phyloP scores from a whole-genome alignment of 64 coral and sea anemone genomes.

The Trachythela sp. region DNA sequence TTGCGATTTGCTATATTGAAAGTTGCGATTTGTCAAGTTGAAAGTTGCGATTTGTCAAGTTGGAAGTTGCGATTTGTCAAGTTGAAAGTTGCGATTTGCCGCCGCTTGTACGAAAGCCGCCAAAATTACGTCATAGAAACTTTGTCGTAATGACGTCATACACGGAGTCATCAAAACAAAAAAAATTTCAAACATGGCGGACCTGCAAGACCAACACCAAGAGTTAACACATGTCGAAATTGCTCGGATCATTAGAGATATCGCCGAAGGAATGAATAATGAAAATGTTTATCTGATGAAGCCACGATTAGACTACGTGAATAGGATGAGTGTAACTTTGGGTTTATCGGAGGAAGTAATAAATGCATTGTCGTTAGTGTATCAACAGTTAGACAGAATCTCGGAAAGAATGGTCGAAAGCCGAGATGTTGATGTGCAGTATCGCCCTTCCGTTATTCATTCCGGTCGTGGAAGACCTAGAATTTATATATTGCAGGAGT shows the following conservation, averaged over 20 bases:
- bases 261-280: background rate
- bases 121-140: background rate
- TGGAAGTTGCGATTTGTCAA: background rate
- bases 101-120: background rate
- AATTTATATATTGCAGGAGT: too few relatives aligned
- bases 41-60: background rate
- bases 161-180: background rate
- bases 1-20: too few relatives aligned
- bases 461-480: too few relatives aligned
- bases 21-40: background rate
- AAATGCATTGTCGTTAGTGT: background rate
- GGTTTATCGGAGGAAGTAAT: background rate
- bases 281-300: background rate
- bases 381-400: background rate
- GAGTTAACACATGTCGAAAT: background rate
- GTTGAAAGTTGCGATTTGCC: background rate
- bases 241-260: background rate
- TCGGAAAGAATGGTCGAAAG: too few relatives aligned
- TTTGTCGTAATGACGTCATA: background rate
- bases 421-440: too few relatives aligned
- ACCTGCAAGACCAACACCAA: background rate
- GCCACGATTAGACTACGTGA: background rate
- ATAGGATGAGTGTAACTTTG: background rate
- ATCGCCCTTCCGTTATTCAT: too few relatives aligned
- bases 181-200: background rate